Conservation (phyloP, 2,888 invertebrate genomes). For the Pyralis farinalis region DNA sequence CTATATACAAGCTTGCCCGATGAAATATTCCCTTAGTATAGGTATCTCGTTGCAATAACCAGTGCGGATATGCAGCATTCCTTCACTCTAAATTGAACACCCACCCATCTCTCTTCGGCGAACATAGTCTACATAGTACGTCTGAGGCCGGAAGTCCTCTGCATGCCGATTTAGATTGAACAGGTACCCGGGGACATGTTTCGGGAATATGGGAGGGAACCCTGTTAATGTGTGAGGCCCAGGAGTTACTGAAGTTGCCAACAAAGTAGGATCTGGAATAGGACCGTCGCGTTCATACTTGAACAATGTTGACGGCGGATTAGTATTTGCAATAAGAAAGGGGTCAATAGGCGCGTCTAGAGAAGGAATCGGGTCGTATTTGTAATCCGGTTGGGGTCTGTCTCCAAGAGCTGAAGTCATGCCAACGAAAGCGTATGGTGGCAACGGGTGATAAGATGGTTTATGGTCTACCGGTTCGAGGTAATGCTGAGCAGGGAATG, state of each 20-base stretch:
- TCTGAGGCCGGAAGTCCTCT: slow-evolving; percentile 71
- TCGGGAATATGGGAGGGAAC: slow-evolving; percentile 71
- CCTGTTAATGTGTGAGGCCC: slow-evolving; percentile 69
- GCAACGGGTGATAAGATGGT: slow-evolving; percentile 56
- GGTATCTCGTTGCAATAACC: slow-evolving; percentile 17
- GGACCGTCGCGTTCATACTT: slow-evolving; percentile 69
- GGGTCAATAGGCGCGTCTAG: slow-evolving; percentile 66
- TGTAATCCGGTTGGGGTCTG: slow-evolving; percentile 61
- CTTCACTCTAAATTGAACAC: slow-evolving; percentile 75
- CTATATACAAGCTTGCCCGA: slow-evolving; percentile 29
- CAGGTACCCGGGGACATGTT: slow-evolving; percentile 72
- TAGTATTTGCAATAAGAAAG: slow-evolving; percentile 48
- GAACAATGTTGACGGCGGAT: slow-evolving; percentile 62
- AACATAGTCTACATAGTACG: slow-evolving; percentile 77
- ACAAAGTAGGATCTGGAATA: slow-evolving; percentile 57
- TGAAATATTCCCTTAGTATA: slow-evolving; percentile 13
- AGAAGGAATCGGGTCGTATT: slow-evolving; percentile 61
- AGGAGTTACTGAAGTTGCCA: slow-evolving; percentile 50
- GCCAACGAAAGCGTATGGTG: slow-evolving; percentile 64
- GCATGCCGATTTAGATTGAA: slow-evolving; percentile 67
- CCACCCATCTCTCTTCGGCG: slow-evolving; percentile 77
- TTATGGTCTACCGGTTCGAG: slow-evolving; percentile 57
- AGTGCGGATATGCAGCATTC: slow-evolving; percentile 49
- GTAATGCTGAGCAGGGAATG: slow-evolving; percentile 71
- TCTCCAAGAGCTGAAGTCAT: slow-evolving; percentile 69